phyloP scores from a whole-genome alignment of 2,113 vertebrate species.

The Lampris incognitus region DNA sequence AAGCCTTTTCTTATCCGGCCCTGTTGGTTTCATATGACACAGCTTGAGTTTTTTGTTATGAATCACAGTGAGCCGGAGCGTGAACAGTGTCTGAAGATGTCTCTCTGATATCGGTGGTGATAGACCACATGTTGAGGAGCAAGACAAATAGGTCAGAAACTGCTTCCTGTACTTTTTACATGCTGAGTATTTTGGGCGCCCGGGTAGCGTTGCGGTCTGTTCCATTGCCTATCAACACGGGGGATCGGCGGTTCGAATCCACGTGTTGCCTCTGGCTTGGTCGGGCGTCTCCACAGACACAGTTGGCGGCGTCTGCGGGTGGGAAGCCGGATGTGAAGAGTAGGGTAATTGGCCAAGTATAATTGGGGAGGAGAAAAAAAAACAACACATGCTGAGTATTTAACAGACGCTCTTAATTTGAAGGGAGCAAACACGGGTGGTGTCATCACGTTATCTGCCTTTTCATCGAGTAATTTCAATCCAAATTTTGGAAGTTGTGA shows the following conservation, averaged over 20 bases:
- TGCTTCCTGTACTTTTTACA: not conserved
- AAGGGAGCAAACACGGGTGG: not conserved
- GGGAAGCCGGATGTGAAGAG: too few species aligned
- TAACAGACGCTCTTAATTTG: not conserved
- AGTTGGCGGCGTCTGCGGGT: too few species aligned
- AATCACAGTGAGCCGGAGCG: not conserved
- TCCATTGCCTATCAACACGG: too few species aligned
- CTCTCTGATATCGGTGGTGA: not conserved
- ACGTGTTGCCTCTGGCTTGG: too few species aligned
- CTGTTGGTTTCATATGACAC: conserved; percentile 8
- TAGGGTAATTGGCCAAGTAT: too few species aligned
- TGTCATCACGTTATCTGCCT: not conserved
- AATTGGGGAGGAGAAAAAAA: too few species aligned
- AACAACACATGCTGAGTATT: not conserved
- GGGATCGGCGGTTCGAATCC: too few species aligned
- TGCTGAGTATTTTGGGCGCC: not conserved
- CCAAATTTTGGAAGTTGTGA: too few species aligned
- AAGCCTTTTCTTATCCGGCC: conserved; percentile 1
- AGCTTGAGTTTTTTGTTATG: not conserved
- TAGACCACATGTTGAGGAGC: conserved; percentile 7
- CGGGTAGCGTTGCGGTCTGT: too few species aligned
- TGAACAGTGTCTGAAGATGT: not conserved
- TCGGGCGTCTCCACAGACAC: too few species aligned
- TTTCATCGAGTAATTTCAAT: not conserved
- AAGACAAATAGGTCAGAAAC: conserved; percentile 1